Percentiles rank a stretch among this genome's conserved stretches.
These are phyloP conservation scores for Scalopus aquaticus DNA, from an alignment of 2,113 vertebrate species.

Conservation along the genomic window DNA sequence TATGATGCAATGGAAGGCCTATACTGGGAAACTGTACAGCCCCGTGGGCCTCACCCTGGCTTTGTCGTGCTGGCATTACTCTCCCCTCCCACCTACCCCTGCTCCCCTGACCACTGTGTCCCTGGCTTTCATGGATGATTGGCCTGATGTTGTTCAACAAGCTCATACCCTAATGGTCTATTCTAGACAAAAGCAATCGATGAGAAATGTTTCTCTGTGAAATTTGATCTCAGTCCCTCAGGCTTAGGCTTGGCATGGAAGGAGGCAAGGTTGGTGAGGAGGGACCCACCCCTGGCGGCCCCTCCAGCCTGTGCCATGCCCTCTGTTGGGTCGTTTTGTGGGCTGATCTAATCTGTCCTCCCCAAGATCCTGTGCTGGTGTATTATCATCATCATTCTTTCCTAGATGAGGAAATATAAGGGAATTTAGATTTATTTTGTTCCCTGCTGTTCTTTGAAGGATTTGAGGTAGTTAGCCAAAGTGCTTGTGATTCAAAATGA, in stretches of 20 bases:
- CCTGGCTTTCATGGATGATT: background rate
- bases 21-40: background rate
- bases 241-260: background rate
- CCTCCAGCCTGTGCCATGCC: background rate
- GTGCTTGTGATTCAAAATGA: background rate
- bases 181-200: background rate
- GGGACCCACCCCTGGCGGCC: rapidly evolving
- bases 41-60: background rate
- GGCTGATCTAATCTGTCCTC: background rate
- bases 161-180: background rate
- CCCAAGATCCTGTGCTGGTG: background rate
- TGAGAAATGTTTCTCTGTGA: background rate
- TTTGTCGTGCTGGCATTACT: rapidly evolving
- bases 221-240: background rate
- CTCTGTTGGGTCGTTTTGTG: rapidly evolving
- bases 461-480: slow-evolving; percentile 53
- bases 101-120: background rate
- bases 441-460: slow-evolving; percentile 19
- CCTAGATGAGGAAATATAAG: background rate
- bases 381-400: background rate
- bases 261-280: background rate
- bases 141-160: background rate
- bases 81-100: no score
- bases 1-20: background rate
- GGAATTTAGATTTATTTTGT: background rate